Base-by-base conservation (phyloP, 2,888 invertebrate species). In the Coecobrya sp. region DNA sequence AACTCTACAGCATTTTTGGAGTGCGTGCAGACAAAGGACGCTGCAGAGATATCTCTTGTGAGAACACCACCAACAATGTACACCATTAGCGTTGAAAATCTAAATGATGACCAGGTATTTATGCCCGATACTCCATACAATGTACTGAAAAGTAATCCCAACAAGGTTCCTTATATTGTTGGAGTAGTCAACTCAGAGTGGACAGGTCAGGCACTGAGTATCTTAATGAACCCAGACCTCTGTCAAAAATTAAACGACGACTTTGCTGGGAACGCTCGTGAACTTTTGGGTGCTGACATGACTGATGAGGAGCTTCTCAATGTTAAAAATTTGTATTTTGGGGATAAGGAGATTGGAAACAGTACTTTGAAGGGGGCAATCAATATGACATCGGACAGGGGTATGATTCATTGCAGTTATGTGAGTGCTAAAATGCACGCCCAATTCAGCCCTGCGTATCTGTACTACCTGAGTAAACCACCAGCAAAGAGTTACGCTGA, bases 261-360 rank as follows among this genome's bases (percentile, higher is more conserved):
- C n/a, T 70, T 25, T 10, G 30, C 16, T 1, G 13, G 30, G 3
- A 70, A 2, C 10, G 70, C 30, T 0, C 7, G n/a, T 0, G 30
- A 70, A 5, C 2, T 70, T 13, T 11, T 70, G 10, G 3, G 2
- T 25, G 27, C 27, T 30, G 36, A 73, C 19, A 11, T n/a, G 45
- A 42, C 36, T 0, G 42, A 7, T 1, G 45, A 42, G 1, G 68
- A 86, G 3, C n/a, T 82, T 16, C 5, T n/a, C 1, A 10, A 7
- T 3, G 30, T 87, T 0, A 92, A 73, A 22, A 27, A 52, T 0
- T 70, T 92, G 70, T 92, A 92, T 25, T 92, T 92, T 85, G 92
- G 88, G 19, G 52, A 62, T 11, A 84, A 65, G 11, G 42, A 45
- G 25, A 84, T 92, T 49, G 73, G 88, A 2, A 92, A 92, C 70